Evolutionary conservation across 2,113 vertebrate species (phyloP).

Genomic region (Nymphicus hollandicus): DNA sequence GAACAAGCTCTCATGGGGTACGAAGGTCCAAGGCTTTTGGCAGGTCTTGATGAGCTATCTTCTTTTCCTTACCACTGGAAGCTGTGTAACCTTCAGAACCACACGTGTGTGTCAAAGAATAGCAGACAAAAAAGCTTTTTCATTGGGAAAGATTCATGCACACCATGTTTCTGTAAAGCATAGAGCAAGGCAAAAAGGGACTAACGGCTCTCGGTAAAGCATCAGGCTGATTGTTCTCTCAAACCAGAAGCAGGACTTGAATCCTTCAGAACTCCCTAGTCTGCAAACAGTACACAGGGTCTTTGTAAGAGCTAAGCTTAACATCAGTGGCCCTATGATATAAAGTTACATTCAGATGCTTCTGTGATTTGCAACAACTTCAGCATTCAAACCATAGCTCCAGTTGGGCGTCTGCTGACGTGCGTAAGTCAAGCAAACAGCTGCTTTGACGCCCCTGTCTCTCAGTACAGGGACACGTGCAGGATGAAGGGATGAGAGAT

Average conservation of each 20-base stretch:
- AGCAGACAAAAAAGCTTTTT: neutral
- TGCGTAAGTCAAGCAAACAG: conserved; percentile 2
- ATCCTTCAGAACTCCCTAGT: neutral
- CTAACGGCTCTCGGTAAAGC: neutral
- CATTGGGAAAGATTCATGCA: neutral
- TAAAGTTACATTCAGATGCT: neutral
- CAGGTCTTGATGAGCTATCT: neutral
- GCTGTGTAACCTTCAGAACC: neutral
- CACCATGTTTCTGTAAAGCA: neutral
- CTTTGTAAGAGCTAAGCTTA: neutral
- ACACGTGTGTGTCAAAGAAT: neutral
- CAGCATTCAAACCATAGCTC: neutral
- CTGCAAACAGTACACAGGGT: neutral
- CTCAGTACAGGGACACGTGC: neutral
- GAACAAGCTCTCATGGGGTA: neutral
- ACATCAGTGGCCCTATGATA: neutral
- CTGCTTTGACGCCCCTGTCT: neutral
- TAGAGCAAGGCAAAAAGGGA: neutral
- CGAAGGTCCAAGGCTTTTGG: neutral
- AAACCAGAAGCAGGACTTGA: neutral
- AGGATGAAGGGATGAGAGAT: neutral
- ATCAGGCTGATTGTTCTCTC: neutral
- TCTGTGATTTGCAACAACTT: neutral
- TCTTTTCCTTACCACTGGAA: neutral
- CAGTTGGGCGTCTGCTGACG: neutral